Base-by-base conservation (phyloP, 2,888 invertebrate genomes). In the Drosophila fungiperda region DNA sequence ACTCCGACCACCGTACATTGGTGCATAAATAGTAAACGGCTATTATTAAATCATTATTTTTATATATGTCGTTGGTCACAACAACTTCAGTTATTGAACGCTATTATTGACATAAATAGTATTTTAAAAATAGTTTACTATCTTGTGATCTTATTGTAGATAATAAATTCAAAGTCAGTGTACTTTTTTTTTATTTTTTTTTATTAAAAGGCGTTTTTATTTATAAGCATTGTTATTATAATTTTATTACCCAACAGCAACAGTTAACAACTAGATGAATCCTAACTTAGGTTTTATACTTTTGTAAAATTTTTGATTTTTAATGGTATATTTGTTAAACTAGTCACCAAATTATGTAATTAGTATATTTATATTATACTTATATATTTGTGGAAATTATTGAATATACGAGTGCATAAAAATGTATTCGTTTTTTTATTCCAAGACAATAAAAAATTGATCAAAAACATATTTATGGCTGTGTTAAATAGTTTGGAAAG, bases 111-210 rank as follows among this genome's bases (percentile, higher is more conserved):
- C 50, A 50, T 61, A 59, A 58, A 15, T 49, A 64, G 59, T 50
- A 54, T 62, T 38, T 55, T 73, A 40, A 32, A 36, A 53, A 67
- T 72, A 59, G 63, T 45, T 68, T 63, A 45, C 49, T 65, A 68
- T 55, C 42, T 68, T 80, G 76, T 82, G 80, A 82, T 73, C 63
- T 36, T 38, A 64, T 69, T 59, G 55, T 55, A 23, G 65, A 54
- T n/a, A 61, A 73, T 68, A 52, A 60, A 53, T 20, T 49, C 55
- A n/a, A 23, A 2, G 35, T 35, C n/a, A 8, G 49, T 61, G 54
- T 55, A 48, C 35, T 45, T 50, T 59, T 15, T 11, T 29, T 17
- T 52, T 2, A 26, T 17, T 52, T 20, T 29, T 38, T 23, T 17
- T 17, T 9, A 38, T 33, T 9, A 20, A 33, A 8, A 3, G 45